Percentiles rank a stretch among this genome's conserved stretches.
Conservation (phyloP, 2,113 vertebrate genomes). For the Poicephalus gulielmi region DNA sequence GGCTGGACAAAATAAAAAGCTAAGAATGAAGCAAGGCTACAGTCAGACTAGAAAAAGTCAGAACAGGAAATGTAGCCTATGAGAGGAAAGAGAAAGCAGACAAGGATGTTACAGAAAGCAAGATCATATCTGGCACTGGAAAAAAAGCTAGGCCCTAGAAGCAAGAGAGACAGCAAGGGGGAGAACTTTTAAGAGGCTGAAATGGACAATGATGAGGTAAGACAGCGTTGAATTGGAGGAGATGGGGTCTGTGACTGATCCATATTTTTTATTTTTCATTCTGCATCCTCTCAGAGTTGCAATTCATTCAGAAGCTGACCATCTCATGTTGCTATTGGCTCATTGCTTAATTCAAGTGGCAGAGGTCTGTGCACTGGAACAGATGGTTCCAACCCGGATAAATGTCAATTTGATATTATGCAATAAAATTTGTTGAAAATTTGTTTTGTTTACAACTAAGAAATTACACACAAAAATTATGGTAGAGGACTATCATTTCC, state of each 20-base stretch:
- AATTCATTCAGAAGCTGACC: neutral
- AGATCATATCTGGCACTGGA: neutral
- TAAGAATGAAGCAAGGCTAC: neutral
- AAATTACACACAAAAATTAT: neutral
- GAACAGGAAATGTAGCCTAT: neutral
- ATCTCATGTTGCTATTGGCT: neutral
- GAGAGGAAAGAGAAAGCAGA: neutral
- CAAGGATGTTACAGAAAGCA: neutral
- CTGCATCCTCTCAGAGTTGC: neutral
- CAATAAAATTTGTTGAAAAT: neutral
- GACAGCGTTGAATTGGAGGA: neutral
- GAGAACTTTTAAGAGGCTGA: neutral
- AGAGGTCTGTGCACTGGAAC: neutral
- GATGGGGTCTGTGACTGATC: neutral
- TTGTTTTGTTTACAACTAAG: neutral
- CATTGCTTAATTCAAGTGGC: neutral
- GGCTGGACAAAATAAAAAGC: neutral
- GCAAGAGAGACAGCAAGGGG: neutral
- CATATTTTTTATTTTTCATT: neutral
- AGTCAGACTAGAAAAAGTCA: neutral
- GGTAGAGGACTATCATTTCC: neutral
- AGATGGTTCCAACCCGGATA: neutral
- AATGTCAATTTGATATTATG: neutral
- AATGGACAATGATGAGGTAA: neutral
- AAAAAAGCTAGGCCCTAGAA: neutral